These are phyloP conservation scores for Drosophila nasuta DNA, from an alignment of 1,140 invertebrate species.

Conservation along the genomic window DNA sequence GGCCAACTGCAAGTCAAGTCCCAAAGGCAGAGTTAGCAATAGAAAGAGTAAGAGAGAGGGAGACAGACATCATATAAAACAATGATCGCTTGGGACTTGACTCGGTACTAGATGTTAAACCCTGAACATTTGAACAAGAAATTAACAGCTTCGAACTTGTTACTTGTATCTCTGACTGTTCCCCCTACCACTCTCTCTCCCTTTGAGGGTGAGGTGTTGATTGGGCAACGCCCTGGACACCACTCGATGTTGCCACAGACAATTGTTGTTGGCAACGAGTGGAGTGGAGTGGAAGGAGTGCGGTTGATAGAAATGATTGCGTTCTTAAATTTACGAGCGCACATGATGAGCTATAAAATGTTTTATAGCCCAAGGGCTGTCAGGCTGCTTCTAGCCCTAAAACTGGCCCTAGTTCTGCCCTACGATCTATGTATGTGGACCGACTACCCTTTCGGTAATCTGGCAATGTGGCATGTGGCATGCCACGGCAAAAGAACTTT, in stretches of 20 bases:
- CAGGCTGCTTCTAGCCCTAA: constrained; percentile 12
- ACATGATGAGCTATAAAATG: constrained; percentile 82
- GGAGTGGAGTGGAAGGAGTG: background rate
- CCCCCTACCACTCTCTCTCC: background rate
- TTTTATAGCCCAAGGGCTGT: constrained; percentile 59
- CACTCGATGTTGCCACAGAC: constrained; percentile 33
- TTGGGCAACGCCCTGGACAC: constrained; percentile 76
- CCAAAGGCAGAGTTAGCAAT: background rate
- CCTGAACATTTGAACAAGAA: constrained; percentile 66
- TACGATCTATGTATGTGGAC: too few relatives aligned
- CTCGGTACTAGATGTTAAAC: constrained; percentile 19
- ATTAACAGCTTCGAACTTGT: constrained; percentile 75
- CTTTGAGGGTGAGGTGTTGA: constrained; percentile 64
- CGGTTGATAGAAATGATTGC: constrained; percentile 58
- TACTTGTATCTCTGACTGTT: constrained; percentile 11
- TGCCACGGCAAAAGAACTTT: constrained; percentile 17
- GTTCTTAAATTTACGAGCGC: constrained; percentile 76
- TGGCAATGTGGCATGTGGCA: constrained; percentile 25
- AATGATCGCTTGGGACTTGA: constrained; percentile 43
- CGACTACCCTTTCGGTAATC: constrained; percentile 41
- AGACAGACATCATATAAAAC: constrained; percentile 10
- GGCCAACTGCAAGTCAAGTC: background rate
- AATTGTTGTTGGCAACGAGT: background rate
- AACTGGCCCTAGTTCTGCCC: constrained; percentile 30
- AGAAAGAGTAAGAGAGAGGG: too few relatives aligned